Percentiles rank a stretch among this genome's conserved stretches.
These are phyloP conservation scores for Indicator indicator DNA, from an alignment of 2,113 vertebrate species.

Conservation along the genomic window DNA sequence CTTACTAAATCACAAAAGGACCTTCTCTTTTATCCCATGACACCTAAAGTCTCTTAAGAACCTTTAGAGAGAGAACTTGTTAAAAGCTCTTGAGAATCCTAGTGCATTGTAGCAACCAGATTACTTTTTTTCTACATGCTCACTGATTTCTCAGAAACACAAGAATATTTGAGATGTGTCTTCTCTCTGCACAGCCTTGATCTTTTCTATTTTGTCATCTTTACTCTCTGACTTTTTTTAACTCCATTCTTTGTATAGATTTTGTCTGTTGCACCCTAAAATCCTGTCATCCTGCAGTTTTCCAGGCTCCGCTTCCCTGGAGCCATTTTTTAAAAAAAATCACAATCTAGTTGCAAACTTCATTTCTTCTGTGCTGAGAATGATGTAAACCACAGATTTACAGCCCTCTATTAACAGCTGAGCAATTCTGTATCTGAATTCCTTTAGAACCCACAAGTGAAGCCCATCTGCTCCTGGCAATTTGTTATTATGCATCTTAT, in stretches of 20 bases:
- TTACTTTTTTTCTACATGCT: neutral
- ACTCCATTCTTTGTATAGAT: neutral
- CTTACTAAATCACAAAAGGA: neutral
- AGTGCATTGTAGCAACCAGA: neutral
- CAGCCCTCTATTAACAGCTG: neutral
- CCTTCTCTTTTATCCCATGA: neutral
- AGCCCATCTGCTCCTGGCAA: slow-evolving; percentile 15
- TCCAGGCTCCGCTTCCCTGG: neutral
- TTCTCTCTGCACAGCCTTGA: neutral
- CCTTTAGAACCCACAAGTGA: neutral
- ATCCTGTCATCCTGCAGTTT: neutral
- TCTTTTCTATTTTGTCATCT: neutral
- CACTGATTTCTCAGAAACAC: neutral
- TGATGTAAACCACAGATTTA: neutral
- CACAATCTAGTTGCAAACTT: neutral
- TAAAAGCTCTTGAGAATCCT: neutral
- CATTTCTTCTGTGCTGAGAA: neutral
- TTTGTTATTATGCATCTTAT: neutral
- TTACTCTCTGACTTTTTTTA: neutral
- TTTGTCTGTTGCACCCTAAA: neutral
- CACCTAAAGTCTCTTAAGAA: neutral
- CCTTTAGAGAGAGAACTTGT: neutral
- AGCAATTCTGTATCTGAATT: neutral
- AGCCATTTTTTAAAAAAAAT: neutral
- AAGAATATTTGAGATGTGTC: neutral